Base-by-base conservation (phyloP, 2,113 vertebrate genomes). In the Calyptomena viridis region DNA sequence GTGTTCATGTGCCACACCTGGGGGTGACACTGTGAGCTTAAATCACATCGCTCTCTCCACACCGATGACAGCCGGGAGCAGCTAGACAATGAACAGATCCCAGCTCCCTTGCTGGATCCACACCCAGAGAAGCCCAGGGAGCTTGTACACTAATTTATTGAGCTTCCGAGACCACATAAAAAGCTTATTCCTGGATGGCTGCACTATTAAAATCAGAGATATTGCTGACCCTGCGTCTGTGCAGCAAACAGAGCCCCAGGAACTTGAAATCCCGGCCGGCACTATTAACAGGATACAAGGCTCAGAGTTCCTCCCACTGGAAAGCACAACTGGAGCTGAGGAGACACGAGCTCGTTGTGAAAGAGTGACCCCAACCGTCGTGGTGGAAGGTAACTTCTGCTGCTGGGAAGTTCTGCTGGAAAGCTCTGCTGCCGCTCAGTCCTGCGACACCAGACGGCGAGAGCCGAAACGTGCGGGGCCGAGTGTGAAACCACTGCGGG, bases 361-460 rank as follows among this genome's bases (percentile, higher is more conserved):
- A 96, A 96, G 79, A 95, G 92, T 95, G 96, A 96, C 96, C 94
- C 95, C 96, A 87, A 14, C 92, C 20, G 96, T 93, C 19, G 1
- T 0, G 7, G 58, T 69, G 85, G 31, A 30, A 82, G 78, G 92
- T 90, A 93, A 94, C 31, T 75, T 19, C 4, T 2, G 49, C 92
- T n/a, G n/a, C n/a, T 19, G 90, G 16, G 31, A 23, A 2, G 4
- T 64, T 56, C 55, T 39, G 90, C 35, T n/a, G 0, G 21, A 49
- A 84, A 37, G 6, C 30, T 76, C 72, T 27, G 72, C 79, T 77
- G 79, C 40, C 8, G 11, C 72, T 77, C 72, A 44, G 72, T 49
- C 6, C 6, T 23, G 73, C 8, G 8, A 44, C 5, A 1, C 64
- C 74, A 59, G 40, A 25, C 9, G 42, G 64, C 0, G 1, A 56